These are phyloP conservation scores for Amphimallon solstitiale DNA, from an alignment of 2,888 invertebrate genomes.

Conservation along the genomic window DNA sequence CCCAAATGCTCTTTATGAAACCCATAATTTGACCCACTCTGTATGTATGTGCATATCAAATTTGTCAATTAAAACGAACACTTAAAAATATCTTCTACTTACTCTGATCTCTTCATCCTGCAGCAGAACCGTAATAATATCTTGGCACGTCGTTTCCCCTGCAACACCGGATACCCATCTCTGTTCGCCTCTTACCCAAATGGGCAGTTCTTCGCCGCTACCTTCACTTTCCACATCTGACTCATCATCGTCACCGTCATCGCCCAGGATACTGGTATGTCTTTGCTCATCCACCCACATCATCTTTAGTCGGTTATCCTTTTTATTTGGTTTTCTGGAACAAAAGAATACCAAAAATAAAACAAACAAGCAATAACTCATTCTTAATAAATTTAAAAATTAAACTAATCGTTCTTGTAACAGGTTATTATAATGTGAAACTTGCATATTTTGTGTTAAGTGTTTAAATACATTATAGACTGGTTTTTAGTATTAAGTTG, in stretches of 20 bases:
- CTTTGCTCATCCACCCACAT: slow-evolving; percentile 57
- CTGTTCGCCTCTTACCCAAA: slow-evolving; percentile 80
- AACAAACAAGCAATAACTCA: too few relatives aligned
- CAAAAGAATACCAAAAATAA: not conserved
- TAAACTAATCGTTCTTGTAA: too few relatives aligned
- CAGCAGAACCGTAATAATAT: slow-evolving; percentile 79
- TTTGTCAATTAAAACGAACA: too few relatives aligned
- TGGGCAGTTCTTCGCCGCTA: slow-evolving; percentile 76
- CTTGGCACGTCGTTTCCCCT: slow-evolving; percentile 80
- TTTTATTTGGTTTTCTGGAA: slow-evolving; percentile 29
- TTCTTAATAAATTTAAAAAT: too few relatives aligned
- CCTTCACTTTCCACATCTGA: slow-evolving; percentile 64
- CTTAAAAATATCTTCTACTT: slow-evolving; percentile 43
- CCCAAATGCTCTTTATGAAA: too few relatives aligned
- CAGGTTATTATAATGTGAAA: too few relatives aligned
- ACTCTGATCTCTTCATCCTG: slow-evolving; percentile 64
- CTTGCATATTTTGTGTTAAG: too few relatives aligned
- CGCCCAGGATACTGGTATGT: slow-evolving; percentile 39
- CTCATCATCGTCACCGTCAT: slow-evolving; percentile 45
- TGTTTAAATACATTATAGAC: too few relatives aligned
- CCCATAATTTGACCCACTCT: too few relatives aligned
- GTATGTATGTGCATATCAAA: too few relatives aligned
- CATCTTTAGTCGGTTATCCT: slow-evolving; percentile 41
- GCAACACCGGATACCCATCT: slow-evolving; percentile 84
- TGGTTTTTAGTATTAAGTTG: too few relatives aligned